Conservation (phyloP, 2,113 vertebrate genomes). For the Onychostruthus taczanowskii region DNA sequence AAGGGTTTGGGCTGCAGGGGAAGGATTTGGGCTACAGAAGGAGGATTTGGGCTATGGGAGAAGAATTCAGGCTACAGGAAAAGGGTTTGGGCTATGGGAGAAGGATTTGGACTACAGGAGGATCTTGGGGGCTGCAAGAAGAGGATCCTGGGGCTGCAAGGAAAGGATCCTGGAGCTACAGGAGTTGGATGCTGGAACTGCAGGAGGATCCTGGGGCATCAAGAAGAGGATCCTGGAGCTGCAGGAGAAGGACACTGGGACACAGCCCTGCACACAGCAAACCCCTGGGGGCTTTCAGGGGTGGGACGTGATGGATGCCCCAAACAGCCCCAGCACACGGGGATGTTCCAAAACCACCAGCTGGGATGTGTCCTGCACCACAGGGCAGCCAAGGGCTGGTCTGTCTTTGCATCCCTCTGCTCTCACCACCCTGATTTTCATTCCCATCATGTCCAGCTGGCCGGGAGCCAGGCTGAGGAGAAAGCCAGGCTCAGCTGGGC, state of each 20-base stretch:
- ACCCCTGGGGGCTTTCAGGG: neutral
- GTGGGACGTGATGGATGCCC: neutral
- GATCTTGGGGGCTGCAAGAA: too few species aligned
- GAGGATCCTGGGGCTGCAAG: neutral
- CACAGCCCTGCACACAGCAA: neutral
- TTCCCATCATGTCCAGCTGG: conserved; percentile 36
- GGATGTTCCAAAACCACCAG: fast-evolving
- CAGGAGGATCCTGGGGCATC: neutral
- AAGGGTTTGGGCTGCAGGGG: fast-evolving
- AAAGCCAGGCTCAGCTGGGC: conserved; percentile 47
- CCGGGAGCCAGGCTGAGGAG: neutral
- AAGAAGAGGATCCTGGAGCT: neutral
- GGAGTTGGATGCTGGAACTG: too few species aligned
- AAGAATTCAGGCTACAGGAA: fast-evolving
- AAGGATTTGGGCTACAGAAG: neutral
- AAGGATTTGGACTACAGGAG: too few species aligned
- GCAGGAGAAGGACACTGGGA: too few species aligned
- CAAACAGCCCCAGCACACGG: fast-evolving
- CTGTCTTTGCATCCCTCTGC: neutral
- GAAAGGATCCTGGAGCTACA: neutral
- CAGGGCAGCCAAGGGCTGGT: neutral
- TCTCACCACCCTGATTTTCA: neutral
- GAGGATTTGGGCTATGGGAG: too few species aligned
- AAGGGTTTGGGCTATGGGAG: too few species aligned
- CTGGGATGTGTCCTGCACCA: fast-evolving